Evolutionary conservation across 2,797 vertebrate species (phyloP).

Genomic region (Avahi laniger): DNA sequence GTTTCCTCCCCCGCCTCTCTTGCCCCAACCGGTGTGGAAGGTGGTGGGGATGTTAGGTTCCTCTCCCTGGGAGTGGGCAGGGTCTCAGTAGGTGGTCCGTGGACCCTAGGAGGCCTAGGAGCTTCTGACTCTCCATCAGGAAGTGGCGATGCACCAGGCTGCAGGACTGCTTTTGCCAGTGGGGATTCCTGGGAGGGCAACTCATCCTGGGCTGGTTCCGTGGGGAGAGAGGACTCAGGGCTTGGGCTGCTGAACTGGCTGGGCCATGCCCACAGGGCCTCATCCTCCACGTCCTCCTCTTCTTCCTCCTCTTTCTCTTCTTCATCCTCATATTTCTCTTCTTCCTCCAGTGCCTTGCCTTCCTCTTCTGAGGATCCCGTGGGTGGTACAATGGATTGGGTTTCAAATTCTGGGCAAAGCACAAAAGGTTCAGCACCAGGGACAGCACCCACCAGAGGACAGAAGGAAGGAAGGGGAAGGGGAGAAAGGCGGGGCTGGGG

Average conservation of each 20-base stretch:
- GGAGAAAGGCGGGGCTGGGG: not conserved
- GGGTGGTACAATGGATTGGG: conserved; percentile 46
- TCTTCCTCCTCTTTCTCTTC: conserved; percentile 48
- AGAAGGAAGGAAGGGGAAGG: not conserved
- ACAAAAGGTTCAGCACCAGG: conserved; percentile 75
- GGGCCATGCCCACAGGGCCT: conserved; percentile 61
- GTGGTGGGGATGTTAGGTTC: not conserved
- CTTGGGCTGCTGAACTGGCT: conserved; percentile 45
- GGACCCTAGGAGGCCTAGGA: conserved; percentile 43
- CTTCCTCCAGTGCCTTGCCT: conserved; percentile 44
- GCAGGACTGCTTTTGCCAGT: not conserved
- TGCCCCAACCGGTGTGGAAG: conserved; percentile 39
- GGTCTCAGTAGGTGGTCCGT: conserved; percentile 51
- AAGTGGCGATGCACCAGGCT: not conserved
- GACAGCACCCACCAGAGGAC: conserved; percentile 9
- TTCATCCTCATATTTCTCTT: conserved; percentile 50
- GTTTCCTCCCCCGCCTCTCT: conserved; percentile 34
- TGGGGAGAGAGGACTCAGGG: conserved; percentile 30
- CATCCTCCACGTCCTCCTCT: conserved; percentile 29
- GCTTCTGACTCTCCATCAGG: not conserved
- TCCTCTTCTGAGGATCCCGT: conserved; percentile 60
- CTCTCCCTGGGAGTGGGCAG: conserved; percentile 29
- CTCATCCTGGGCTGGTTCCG: not conserved
- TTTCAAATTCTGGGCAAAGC: conserved; percentile 65
- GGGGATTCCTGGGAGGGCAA: not conserved